Percentiles rank a stretch among this genome's conserved stretches.
These are phyloP conservation scores for Turritopsis rubra DNA, from an alignment of 30 jellyfish, hydroid and myxozoan species.

Conservation along the genomic window DNA sequence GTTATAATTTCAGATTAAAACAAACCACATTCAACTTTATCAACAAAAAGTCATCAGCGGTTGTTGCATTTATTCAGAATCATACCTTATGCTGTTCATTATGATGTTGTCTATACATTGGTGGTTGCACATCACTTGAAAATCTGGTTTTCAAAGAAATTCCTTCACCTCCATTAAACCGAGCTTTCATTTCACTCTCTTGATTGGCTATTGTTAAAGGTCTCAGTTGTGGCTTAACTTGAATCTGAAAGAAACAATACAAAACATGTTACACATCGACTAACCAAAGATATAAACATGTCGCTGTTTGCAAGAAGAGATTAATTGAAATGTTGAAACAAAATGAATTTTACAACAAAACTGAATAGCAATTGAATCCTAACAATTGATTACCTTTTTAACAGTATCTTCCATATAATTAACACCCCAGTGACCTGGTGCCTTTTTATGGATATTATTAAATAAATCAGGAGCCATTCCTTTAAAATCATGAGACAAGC, in stretches of 20 bases:
- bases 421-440: constrained; percentile 93
- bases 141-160: constrained; percentile 61
- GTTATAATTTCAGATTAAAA: too few species aligned
- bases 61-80: too few species aligned
- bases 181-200: constrained; percentile 76
- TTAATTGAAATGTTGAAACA: background rate
- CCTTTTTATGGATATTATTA: constrained; percentile 40
- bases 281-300: background rate
- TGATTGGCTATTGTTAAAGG: constrained; percentile 89
- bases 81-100: background rate
- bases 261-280: background rate
- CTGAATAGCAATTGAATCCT: too few species aligned
- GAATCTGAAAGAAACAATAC: constrained; percentile 36
- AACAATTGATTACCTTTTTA: constrained; percentile 50
- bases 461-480: constrained; percentile 40
- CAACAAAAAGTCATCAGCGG: too few species aligned
- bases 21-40: too few species aligned
- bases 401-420: constrained; percentile 68
- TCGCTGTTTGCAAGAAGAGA: background rate
- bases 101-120: constrained; percentile 58
- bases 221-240: constrained; percentile 74
- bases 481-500: constrained; percentile 61
- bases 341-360: too few species aligned
- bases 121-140: constrained; percentile 73
- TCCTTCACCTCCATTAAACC: constrained; percentile 52